These are phyloP conservation scores for Sipunculus nudus DNA, from an alignment of 2,888 invertebrate species.

Conservation along the genomic window DNA sequence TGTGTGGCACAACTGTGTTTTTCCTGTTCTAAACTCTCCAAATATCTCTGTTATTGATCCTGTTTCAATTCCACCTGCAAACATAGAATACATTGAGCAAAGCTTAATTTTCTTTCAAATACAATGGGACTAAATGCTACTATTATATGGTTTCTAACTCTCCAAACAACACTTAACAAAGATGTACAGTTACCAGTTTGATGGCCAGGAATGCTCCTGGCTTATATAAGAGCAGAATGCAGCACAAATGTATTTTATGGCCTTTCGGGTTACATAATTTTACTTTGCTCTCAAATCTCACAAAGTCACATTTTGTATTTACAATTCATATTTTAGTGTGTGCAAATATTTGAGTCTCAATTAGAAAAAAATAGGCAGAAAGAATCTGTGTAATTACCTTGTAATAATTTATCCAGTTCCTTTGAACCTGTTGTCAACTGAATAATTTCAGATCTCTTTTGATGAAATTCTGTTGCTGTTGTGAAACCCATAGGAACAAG, in stretches of 20 bases:
- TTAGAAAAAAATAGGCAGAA: neutral
- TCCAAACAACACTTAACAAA: too few species aligned
- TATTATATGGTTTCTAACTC: too few species aligned
- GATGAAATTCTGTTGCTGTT: conserved; percentile 95
- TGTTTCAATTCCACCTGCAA: conserved; percentile 88
- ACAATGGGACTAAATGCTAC: neutral
- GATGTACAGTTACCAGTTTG: too few species aligned
- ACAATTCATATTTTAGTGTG: too few species aligned
- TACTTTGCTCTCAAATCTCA: too few species aligned
- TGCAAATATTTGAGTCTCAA: too few species aligned
- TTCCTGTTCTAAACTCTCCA: conserved; percentile 97
- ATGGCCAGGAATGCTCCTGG: too few species aligned
- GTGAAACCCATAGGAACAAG: conserved; percentile 98
- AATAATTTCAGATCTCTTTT: conserved; percentile 93
- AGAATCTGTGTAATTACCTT: conserved; percentile 68
- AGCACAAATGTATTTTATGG: too few species aligned
- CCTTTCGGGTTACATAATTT: too few species aligned
- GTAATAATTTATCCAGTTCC: conserved; percentile 89
- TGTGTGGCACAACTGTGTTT: conserved; percentile 96
- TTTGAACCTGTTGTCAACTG: conserved; percentile 94
- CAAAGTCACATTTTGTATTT: too few species aligned
- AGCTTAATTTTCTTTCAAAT: neutral
- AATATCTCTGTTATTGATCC: conserved; percentile 98
- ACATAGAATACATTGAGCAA: conserved; percentile 14
- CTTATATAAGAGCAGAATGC: too few species aligned